These are phyloP conservation scores for Cololabis saira DNA, from an alignment of 2,113 vertebrate species.

Conservation along the genomic window DNA sequence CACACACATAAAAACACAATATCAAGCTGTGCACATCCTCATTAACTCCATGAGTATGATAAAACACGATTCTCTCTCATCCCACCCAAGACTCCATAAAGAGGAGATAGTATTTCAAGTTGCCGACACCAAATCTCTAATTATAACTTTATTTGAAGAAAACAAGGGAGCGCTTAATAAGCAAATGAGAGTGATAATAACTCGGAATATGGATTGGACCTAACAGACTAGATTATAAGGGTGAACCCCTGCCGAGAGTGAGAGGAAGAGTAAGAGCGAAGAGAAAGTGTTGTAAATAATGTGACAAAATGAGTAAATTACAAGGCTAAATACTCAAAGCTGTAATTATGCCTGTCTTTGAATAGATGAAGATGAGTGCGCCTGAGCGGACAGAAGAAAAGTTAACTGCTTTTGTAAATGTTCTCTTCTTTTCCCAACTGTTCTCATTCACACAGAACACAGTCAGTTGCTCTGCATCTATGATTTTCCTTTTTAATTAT, in stretches of 20 bases:
- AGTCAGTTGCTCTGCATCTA: constrained; percentile 11
- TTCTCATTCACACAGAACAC: constrained; percentile 33
- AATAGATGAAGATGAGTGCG: constrained; percentile 77
- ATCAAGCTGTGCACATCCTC: constrained; percentile 79
- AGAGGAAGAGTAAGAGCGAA: constrained; percentile 28
- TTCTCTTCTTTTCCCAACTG: constrained; percentile 33
- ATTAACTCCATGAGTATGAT: constrained; percentile 79
- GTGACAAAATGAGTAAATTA: constrained; percentile 73
- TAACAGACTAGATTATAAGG: constrained; percentile 80
- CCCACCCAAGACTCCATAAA: constrained; percentile 76
- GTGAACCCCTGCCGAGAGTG: constrained; percentile 69
- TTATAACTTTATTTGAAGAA: constrained; percentile 86
- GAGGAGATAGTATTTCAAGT: constrained; percentile 79
- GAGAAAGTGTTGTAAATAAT: constrained; percentile 71
- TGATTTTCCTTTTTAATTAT: neutral
- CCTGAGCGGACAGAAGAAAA: constrained; percentile 69
- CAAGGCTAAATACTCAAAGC: constrained; percentile 83
- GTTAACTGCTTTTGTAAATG: constrained; percentile 45
- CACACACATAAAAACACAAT: constrained; percentile 72
- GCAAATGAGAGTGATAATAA: constrained; percentile 85
- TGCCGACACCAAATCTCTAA: constrained; percentile 80
- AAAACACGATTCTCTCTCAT: constrained; percentile 75
- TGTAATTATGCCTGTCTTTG: constrained; percentile 82
- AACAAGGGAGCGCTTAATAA: constrained; percentile 84
- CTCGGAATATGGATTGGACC: constrained; percentile 75